These are phyloP conservation scores for Aphelinus atriplicis DNA, from an alignment of 1,140 invertebrate species.

Conservation along the genomic window DNA sequence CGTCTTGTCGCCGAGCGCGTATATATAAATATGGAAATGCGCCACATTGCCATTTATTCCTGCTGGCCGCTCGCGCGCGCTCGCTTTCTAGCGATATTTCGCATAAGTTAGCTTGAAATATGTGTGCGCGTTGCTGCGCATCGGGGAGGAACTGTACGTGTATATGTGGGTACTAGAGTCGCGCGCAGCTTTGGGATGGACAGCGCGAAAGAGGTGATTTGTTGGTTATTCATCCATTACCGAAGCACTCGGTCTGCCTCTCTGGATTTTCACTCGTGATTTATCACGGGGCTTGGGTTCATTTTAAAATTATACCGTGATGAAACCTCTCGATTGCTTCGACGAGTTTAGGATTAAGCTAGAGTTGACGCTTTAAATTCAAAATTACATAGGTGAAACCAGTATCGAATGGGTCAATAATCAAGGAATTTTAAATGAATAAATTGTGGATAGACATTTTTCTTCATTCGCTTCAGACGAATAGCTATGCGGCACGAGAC, in stretches of 20 bases:
- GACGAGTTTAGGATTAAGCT: neutral
- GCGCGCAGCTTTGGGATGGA: slow-evolving; percentile 1
- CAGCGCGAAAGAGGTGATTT: slow-evolving; percentile 1
- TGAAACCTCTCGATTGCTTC: neutral
- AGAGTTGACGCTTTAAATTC: neutral
- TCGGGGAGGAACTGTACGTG: neutral
- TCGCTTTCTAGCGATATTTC: slow-evolving; percentile 15
- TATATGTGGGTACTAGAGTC: neutral
- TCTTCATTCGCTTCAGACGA: no score
- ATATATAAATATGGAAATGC: slow-evolving; percentile 57
- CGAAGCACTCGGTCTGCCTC: neutral
- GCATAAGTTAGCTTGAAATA: slow-evolving; percentile 29
- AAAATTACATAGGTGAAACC: neutral
- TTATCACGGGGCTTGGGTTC: neutral
- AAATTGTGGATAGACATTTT: no score
- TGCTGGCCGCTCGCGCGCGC: neutral
- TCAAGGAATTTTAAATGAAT: no score
- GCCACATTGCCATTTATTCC: slow-evolving; percentile 15
- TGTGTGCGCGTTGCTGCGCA: neutral
- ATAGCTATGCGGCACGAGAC: no score
- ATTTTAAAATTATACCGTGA: neutral
- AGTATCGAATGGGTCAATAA: no score
- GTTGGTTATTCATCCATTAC: slow-evolving; percentile 22
- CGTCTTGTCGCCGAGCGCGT: neutral
- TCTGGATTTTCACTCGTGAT: no score